Evolutionary conservation across 2,797 vertebrate species (phyloP).

Genomic region (Odontamblyopus rebecca): DNA sequence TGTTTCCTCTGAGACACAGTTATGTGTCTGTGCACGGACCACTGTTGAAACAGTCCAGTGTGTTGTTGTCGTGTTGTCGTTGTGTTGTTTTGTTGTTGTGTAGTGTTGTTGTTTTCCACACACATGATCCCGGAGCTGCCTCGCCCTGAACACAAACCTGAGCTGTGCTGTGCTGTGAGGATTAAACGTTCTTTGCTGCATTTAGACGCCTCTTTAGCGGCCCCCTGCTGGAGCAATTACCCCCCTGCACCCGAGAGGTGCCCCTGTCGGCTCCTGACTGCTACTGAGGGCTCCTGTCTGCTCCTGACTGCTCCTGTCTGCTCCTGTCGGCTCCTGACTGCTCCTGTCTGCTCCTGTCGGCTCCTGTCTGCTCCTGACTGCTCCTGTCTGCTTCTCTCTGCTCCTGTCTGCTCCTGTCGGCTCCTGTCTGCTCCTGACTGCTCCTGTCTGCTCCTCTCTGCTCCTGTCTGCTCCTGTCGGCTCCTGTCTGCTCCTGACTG

Average conservation of each 20-base stretch:
- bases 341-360: neutral
- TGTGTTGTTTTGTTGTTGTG: too few species aligned
- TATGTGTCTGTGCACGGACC: too few species aligned
- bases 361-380: neutral
- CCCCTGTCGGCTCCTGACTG: neutral
- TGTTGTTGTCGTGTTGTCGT: too few species aligned
- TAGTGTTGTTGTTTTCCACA: too few species aligned
- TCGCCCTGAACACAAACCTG: too few species aligned
- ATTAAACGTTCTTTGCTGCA: neutral
- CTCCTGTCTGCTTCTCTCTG: neutral
- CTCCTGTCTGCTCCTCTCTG: neutral
- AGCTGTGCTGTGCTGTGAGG: too few species aligned
- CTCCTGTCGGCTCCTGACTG: neutral
- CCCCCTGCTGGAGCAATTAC: conserved; percentile 2
- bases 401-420: neutral
- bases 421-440: too few species aligned
- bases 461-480: neutral
- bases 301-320: neutral
- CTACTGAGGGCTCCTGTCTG: neutral
- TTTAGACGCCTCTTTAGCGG: conserved; percentile 6
- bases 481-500: neutral
- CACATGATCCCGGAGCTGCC: too few species aligned
- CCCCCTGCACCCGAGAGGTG: neutral
- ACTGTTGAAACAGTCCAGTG: too few species aligned
- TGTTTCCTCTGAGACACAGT: too few species aligned